Percentiles rank a stretch among this genome's conserved stretches.
These are phyloP conservation scores for Holothuria leucospilota DNA, from an alignment of 53 echinoderm and acorn worm species.

Conservation along the genomic window DNA sequence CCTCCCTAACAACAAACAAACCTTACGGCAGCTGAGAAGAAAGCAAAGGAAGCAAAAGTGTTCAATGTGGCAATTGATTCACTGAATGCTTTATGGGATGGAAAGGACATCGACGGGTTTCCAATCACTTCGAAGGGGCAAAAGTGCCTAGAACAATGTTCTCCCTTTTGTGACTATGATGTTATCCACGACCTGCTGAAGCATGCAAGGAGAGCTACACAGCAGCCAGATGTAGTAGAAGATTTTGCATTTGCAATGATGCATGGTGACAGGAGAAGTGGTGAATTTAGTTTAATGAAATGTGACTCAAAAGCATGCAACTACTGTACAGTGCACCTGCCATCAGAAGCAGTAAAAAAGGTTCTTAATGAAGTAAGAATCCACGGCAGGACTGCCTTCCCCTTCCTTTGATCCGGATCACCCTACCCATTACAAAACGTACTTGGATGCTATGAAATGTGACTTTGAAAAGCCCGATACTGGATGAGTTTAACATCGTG, in stretches of 20 bases:
- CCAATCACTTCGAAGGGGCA: neutral
- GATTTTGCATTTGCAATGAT: neutral
- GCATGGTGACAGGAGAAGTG: neutral
- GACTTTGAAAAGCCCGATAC: too few relatives aligned
- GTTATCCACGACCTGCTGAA: neutral
- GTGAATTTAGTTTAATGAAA: neutral
- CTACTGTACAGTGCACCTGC: too few relatives aligned
- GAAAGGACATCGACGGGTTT: neutral
- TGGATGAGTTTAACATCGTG: too few relatives aligned
- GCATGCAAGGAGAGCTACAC: neutral
- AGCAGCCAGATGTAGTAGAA: neutral
- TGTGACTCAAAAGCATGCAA: neutral
- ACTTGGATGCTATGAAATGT: too few relatives aligned
- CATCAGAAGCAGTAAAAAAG: too few relatives aligned
- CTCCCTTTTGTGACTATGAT: neutral
- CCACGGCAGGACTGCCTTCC: too few relatives aligned
- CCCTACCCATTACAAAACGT: too few relatives aligned
- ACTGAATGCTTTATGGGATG: slow-evolving; percentile 9
- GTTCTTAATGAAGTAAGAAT: too few relatives aligned
- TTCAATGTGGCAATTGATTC: neutral
- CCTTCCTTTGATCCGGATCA: too few relatives aligned
- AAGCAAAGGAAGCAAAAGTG: neutral
- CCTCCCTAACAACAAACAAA: neutral
- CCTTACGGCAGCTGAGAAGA: neutral
- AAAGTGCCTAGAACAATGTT: neutral